Conservation (phyloP, 2,888 invertebrate genomes). For the Dynastes hyllus region DNA sequence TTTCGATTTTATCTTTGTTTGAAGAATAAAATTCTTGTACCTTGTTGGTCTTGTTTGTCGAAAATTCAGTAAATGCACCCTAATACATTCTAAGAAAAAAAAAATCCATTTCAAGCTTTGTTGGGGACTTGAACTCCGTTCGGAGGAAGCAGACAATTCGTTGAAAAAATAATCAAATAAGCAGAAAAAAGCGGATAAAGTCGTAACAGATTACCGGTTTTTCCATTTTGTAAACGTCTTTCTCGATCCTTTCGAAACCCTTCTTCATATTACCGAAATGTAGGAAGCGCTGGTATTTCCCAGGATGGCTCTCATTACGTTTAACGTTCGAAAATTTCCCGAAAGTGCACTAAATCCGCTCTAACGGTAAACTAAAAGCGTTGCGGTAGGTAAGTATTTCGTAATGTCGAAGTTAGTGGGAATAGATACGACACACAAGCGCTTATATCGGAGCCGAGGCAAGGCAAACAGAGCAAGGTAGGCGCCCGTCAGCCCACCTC, state of each 20-base stretch:
- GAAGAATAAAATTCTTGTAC: too few relatives aligned
- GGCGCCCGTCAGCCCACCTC: constrained; percentile 1
- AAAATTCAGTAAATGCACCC: too few relatives aligned
- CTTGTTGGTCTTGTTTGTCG: too few relatives aligned
- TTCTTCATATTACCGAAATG: not conserved
- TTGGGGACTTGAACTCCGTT: too few relatives aligned
- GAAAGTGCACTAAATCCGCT: constrained; percentile 24
- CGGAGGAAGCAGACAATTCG: too few relatives aligned
- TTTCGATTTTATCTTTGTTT: too few relatives aligned
- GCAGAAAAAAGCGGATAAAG: too few relatives aligned
- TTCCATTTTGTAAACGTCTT: not conserved
- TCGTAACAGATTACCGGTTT: too few relatives aligned
- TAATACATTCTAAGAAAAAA: too few relatives aligned
- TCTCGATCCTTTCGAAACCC: not conserved
- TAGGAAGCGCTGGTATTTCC: constrained; percentile 18
- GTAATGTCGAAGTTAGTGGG: constrained; percentile 36
- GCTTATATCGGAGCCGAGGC: constrained; percentile 1
- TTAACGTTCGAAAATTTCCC: constrained; percentile 28
- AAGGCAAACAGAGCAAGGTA: too few relatives aligned
- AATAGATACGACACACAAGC: constrained; percentile 16
- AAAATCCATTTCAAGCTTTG: too few relatives aligned
- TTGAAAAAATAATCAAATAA: too few relatives aligned
- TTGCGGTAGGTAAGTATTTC: constrained; percentile 53
- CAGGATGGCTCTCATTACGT: constrained; percentile 35
- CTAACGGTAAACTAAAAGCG: constrained; percentile 45